These are phyloP conservation scores for Pyrgilauda ruficollis DNA, from an alignment of 2,113 vertebrate species.

Conservation along the genomic window DNA sequence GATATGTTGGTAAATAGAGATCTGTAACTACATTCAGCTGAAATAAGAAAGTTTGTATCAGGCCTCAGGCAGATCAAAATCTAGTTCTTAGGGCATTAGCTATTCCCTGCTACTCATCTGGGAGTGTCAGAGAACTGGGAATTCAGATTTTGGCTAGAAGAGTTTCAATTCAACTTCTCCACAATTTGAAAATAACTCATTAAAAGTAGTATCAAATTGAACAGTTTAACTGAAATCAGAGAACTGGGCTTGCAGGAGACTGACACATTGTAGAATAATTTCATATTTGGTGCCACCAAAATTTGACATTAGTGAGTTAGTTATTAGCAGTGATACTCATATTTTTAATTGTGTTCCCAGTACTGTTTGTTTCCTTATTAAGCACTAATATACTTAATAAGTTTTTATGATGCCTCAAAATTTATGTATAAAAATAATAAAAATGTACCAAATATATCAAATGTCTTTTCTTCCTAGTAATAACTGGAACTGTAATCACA, in stretches of 20 bases:
- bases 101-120: background rate
- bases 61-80: background rate
- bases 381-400: background rate
- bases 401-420: background rate
- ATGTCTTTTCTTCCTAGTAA: constrained; percentile 71
- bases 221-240: background rate
- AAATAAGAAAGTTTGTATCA: background rate
- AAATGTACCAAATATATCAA: background rate
- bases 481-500: constrained; percentile 91
- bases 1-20: background rate
- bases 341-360: background rate
- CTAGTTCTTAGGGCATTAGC: background rate
- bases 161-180: background rate
- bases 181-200: background rate
- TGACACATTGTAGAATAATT: background rate
- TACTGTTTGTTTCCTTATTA: background rate
- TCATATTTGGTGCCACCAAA: background rate
- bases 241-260: background rate
- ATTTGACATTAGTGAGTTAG: background rate
- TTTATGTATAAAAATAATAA: background rate
- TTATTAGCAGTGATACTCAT: background rate
- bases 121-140: background rate
- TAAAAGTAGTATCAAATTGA: background rate
- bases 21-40: background rate
- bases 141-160: background rate